Conservation (phyloP, 1,140 invertebrate genomes). For the Drosophila pseudoobscura region DNA sequence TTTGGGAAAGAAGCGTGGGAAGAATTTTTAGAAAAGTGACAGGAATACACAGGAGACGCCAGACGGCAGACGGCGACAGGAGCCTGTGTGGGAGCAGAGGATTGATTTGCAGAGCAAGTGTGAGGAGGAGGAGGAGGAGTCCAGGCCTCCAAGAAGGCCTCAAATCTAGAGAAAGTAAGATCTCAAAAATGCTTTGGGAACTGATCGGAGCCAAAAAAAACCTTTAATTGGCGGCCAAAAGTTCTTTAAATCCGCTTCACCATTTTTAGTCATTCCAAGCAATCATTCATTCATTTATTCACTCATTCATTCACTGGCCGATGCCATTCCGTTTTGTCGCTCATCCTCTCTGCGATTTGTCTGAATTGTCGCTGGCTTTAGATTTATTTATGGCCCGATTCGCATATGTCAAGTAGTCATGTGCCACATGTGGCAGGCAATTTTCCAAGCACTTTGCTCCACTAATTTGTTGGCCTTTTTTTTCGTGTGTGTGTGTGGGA, state of each 20-base stretch:
- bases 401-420: slow-evolving; percentile 81
- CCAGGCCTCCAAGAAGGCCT: no score
- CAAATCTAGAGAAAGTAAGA: no score
- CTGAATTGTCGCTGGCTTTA: slow-evolving; percentile 49
- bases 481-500: background rate
- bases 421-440: slow-evolving; percentile 80
- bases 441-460: slow-evolving; percentile 36
- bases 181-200: no score
- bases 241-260: background rate
- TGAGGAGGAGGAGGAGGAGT: no score
- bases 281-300: slow-evolving; percentile 33
- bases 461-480: slow-evolving; percentile 62
- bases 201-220: no score
- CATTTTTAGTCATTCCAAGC: slow-evolving; percentile 43
- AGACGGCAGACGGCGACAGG: no score
- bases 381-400: slow-evolving; percentile 59
- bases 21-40: slow-evolving; percentile 16
- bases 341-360: slow-evolving; percentile 42
- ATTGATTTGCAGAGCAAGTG: no score
- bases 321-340: slow-evolving; percentile 47
- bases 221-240: no score
- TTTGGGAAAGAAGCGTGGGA: slow-evolving; percentile 41
- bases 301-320: slow-evolving; percentile 18
- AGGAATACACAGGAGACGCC: background rate
- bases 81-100: no score